phyloP scores from a whole-genome alignment of 2,113 vertebrate species.

The Nesoenas mayeri region DNA sequence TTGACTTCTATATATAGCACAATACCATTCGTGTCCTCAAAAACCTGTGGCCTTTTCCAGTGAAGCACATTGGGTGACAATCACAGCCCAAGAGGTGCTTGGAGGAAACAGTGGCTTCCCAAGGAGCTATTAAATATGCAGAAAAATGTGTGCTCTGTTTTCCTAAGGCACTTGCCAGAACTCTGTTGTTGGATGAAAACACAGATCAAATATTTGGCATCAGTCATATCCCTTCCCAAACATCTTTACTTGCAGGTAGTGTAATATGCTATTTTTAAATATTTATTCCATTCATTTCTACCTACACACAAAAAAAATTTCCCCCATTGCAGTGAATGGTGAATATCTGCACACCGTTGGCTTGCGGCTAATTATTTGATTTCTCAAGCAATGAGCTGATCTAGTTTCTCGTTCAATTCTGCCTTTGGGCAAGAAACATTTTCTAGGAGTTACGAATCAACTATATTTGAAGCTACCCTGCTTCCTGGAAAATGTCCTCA shows the following conservation, averaged over 20 bases:
- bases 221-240: neutral
- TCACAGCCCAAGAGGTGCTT: neutral
- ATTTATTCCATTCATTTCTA: neutral
- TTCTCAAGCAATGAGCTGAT: neutral
- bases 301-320: neutral
- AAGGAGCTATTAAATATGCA: neutral
- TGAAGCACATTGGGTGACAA: neutral
- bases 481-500: constrained; percentile 7
- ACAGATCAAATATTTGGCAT: constrained; percentile 4
- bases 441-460: constrained; percentile 3
- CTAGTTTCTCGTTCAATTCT: neutral
- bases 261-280: neutral
- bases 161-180: constrained; percentile 7
- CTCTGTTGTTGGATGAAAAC: neutral
- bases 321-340: neutral
- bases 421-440: neutral
- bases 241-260: neutral
- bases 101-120: neutral
- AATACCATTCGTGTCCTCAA: neutral
- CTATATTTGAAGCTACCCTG: neutral
- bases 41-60: neutral
- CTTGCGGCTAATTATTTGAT: neutral
- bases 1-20: neutral
- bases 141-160: neutral
- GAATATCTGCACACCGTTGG: neutral